Evolutionary conservation across 2,797 vertebrate species (phyloP).

Genomic region (Hydrophis major): DNA sequence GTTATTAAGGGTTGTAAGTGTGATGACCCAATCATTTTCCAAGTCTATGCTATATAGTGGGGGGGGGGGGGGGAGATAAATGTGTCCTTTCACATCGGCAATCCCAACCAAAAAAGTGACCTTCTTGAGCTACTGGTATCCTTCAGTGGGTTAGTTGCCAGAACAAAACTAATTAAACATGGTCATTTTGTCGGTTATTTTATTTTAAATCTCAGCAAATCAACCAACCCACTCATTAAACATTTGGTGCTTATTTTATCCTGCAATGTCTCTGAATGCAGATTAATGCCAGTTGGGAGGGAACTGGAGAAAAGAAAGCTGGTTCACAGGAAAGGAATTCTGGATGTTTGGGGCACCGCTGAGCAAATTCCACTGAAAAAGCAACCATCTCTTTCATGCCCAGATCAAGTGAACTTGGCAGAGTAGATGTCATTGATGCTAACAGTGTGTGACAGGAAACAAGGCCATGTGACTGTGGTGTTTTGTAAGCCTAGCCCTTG

Average conservation of each 20-base stretch:
- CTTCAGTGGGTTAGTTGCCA: neutral
- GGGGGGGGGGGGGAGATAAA: rapidly evolving
- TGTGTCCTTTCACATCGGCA: neutral
- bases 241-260: slow-evolving; percentile 21
- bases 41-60: neutral
- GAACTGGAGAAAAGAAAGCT: slow-evolving; percentile 12
- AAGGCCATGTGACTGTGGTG: slow-evolving; percentile 72
- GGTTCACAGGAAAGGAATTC: slow-evolving; percentile 61
- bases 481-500: slow-evolving; percentile 73
- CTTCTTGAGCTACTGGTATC: neutral
- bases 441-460: slow-evolving; percentile 76
- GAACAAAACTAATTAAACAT: neutral
- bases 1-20: neutral
- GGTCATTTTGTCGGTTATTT: too few species aligned
- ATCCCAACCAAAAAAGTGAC: neutral
- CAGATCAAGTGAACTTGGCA: slow-evolving; percentile 73
- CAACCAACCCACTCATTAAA: slow-evolving; percentile 37
- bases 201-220: neutral
- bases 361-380: slow-evolving; percentile 68
- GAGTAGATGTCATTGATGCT: slow-evolving; percentile 72
- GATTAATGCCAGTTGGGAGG: slow-evolving; percentile 43
- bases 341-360: slow-evolving; percentile 66
- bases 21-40: neutral
- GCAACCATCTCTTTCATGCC: slow-evolving; percentile 71
- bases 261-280: slow-evolving; percentile 28